Evolutionary conservation across 2,888 invertebrate genomes (phyloP).

Genomic region (Stenchaetothrips biformis): DNA sequence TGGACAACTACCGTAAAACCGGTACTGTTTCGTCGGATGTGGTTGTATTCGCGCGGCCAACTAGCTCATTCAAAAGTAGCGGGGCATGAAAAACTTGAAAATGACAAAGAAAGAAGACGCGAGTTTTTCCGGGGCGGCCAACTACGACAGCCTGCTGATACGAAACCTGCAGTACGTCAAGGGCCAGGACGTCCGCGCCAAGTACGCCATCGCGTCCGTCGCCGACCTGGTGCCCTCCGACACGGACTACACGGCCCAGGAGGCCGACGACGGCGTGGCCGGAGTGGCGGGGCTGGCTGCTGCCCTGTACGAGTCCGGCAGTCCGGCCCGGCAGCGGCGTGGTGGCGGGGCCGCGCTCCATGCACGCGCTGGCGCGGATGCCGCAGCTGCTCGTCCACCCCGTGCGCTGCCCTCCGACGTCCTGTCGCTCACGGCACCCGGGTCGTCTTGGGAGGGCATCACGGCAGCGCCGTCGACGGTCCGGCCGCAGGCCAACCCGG

Average conservation of each 20-base stretch:
- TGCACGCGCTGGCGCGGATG: not conserved
- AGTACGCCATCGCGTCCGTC: constrained; percentile 29
- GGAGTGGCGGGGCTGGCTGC: not conserved
- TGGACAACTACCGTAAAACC: no score
- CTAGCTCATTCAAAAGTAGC: no score
- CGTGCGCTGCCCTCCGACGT: not conserved
- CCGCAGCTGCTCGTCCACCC: not conserved
- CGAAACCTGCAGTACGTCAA: no score
- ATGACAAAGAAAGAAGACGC: no score
- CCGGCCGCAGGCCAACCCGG: constrained; percentile 3
- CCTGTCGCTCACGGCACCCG: not conserved
- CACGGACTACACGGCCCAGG: constrained; percentile 28
- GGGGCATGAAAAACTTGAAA: no score
- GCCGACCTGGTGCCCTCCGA: constrained; percentile 30
- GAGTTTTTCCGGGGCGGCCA: no score
- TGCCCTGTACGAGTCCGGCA: not conserved
- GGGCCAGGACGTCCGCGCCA: constrained; percentile 28
- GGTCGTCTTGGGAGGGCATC: not conserved
- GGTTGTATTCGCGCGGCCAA: no score
- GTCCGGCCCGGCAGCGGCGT: not conserved
- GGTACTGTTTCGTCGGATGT: no score
- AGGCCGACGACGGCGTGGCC: constrained; percentile 24
- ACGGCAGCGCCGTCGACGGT: not conserved
- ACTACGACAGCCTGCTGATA: no score
- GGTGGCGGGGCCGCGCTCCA: no score